phyloP scores from a whole-genome alignment of 2,797 vertebrate species.

The Capromys pilorides region DNA sequence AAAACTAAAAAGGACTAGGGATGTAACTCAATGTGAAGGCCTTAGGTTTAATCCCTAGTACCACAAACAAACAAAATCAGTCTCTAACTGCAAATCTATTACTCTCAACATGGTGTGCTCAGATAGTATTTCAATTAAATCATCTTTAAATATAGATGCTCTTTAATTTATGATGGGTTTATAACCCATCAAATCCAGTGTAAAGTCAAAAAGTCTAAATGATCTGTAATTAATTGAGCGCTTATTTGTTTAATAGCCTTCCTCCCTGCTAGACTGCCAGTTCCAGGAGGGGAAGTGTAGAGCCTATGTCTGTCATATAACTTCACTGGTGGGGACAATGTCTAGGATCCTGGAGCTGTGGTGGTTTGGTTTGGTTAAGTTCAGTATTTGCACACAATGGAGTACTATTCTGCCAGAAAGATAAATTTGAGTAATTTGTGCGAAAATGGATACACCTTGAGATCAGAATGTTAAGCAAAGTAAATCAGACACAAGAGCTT shows the following conservation, averaged over 20 bases:
- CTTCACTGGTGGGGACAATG: not conserved
- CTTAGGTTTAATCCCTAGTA: not conserved
- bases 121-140: constrained; percentile 60
- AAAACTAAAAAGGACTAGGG: not conserved
- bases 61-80: not conserved
- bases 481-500: not conserved
- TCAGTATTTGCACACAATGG: not conserved
- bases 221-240: constrained; percentile 46
- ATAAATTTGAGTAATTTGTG: not conserved
- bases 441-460: not conserved
- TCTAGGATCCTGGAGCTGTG: not conserved
- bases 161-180: constrained; percentile 29
- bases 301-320: not conserved
- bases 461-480: not conserved
- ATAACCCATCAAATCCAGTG: not conserved
- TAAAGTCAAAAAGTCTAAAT: constrained; percentile 29
- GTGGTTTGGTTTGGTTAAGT: not conserved
- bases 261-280: not conserved
- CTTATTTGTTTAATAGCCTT: constrained; percentile 46
- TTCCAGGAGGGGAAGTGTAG: not conserved
- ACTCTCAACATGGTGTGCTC: constrained; percentile 33
- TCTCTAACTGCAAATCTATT: constrained; percentile 55
- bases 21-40: not conserved
- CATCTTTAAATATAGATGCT: constrained; percentile 54
- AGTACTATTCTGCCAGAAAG: not conserved